Percentiles rank a stretch among this genome's conserved stretches.
Conservation (phyloP, 2,888 invertebrate genomes). For the Perdita meconis region DNA sequence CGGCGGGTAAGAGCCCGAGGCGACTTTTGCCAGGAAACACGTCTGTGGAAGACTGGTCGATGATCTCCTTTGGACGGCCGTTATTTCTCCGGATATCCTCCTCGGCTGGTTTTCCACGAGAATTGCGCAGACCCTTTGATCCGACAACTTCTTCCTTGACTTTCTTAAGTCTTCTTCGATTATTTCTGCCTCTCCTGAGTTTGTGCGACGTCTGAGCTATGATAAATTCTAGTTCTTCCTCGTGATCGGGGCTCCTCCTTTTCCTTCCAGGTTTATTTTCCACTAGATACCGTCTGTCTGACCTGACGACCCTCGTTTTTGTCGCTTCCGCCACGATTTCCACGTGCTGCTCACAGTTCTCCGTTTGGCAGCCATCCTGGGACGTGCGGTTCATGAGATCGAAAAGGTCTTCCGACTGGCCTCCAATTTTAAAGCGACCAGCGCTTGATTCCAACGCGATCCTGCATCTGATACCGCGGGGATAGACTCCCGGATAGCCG, state of each 20-base stretch:
- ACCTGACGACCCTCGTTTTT: slow-evolving; percentile 40
- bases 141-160: slow-evolving; percentile 45
- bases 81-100: slow-evolving; percentile 37
- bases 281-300: slow-evolving; percentile 12
- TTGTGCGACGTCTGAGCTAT: slow-evolving; percentile 69
- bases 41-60: slow-evolving; percentile 31
- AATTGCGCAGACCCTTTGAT: slow-evolving; percentile 49
- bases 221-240: slow-evolving; percentile 75
- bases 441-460: slow-evolving; percentile 73
- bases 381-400: slow-evolving; percentile 78
- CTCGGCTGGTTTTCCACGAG: slow-evolving; percentile 28
- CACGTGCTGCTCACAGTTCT: slow-evolving; percentile 77
- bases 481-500: slow-evolving; percentile 77
- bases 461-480: slow-evolving; percentile 75
- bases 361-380: slow-evolving; percentile 75
- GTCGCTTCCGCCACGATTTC: slow-evolving; percentile 54
- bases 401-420: slow-evolving; percentile 74
- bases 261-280: not conserved
- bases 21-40: slow-evolving; percentile 17
- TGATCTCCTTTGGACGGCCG: slow-evolving; percentile 32
- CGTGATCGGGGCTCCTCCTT: slow-evolving; percentile 57
- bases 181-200: slow-evolving; percentile 49
- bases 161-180: slow-evolving; percentile 54
- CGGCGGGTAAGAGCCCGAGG: slow-evolving; percentile 28
- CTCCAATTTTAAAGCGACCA: slow-evolving; percentile 78